Base-by-base conservation (phyloP, 2,888 invertebrate species). In the Melieria crassipennis region DNA sequence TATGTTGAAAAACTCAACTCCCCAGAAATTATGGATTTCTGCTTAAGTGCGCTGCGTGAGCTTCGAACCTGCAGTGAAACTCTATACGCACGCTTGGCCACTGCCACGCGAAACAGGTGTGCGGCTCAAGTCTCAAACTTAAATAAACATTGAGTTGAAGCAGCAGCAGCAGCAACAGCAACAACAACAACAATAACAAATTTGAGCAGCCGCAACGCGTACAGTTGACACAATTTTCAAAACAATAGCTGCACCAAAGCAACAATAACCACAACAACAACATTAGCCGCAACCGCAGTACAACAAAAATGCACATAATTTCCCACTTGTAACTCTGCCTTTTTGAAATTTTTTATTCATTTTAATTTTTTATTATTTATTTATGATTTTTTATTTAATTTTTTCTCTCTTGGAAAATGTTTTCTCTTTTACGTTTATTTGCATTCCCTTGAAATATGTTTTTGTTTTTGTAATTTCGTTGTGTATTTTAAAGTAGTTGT, bases 201-300 rank as follows among this genome's bases (percentile, higher is more conserved):
- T 30, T 30, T 30, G 30, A 30, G 30, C 60, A 9, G n/a, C 16
- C 11, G 9, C 7, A 43, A 42, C 13, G 11, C 7, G 52, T 64
- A 55, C 55, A 65, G 64, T 55, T 65, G 64, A 55, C 55, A 65
- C 64, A 65, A 45, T 65, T 65, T 55, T 4, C 13, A 55, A 52
- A 55, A 45, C 55, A 55, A 55, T 65, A 16, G 30, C 30, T 30
- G 30, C 30, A 30, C 30, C 55, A 6, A 10, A 10, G 11, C 43
- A 50, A 52, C n/a, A 11, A 42, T 16, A 52, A 13, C 47, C 16
- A 62, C 62, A 64, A 30, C 58, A 58, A 52, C 16, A 52, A 65
- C 3, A 55, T 45, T 13, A 5, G 55, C 64, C 52, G n/a, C 43
- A 55, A 64, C 64, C 52, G n/a, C 43, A 55, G 52, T n/a, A 7